A percentile compares a stretch with the other conserved stretches of the same genome.
phyloP scores from a whole-genome alignment of 2,888 invertebrate species.

The Prosopocoilus inquinatus region DNA sequence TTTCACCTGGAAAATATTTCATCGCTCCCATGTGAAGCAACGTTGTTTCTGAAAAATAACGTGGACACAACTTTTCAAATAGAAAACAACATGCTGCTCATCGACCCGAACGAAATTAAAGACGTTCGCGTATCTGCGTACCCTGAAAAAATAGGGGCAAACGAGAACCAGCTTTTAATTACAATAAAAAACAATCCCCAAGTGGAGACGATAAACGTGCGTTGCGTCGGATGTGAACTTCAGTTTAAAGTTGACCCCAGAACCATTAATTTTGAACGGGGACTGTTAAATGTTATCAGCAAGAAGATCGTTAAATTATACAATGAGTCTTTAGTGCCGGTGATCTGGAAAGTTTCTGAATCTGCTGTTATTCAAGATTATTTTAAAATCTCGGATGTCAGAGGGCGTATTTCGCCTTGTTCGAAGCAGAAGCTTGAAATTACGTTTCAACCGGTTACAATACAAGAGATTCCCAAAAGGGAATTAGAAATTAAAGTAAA shows the following conservation, averaged over 20 bases:
- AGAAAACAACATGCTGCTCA: neutral
- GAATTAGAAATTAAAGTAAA: constrained; percentile 51
- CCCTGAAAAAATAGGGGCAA: constrained; percentile 39
- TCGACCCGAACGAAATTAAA: constrained; percentile 27
- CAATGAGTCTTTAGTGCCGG: constrained; percentile 55
- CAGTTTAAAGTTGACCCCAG: constrained; percentile 50
- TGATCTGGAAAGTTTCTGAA: constrained; percentile 11
- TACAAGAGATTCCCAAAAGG: constrained; percentile 50
- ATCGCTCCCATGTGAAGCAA: constrained; percentile 52
- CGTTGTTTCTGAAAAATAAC: constrained; percentile 34
- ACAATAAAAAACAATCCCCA: constrained; percentile 60
- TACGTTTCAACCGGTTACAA: constrained; percentile 53
- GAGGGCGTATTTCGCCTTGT: constrained; percentile 51
- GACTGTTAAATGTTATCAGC: constrained; percentile 54
- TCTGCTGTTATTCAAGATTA: constrained; percentile 1
- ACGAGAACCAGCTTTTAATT: constrained; percentile 41
- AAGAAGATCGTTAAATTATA: constrained; percentile 54
- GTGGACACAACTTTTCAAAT: neutral
- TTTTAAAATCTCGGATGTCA: constrained; percentile 36
- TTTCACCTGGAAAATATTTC: constrained; percentile 59
- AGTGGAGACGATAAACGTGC: constrained; percentile 54
- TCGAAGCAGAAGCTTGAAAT: constrained; percentile 54
- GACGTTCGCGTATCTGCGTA: constrained; percentile 40
- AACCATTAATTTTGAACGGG: constrained; percentile 55
- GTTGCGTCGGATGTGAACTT: constrained; percentile 55